These are phyloP conservation scores for Hippoglossus stenolepis DNA, from an alignment of 2,113 vertebrate species.

Conservation along the genomic window DNA sequence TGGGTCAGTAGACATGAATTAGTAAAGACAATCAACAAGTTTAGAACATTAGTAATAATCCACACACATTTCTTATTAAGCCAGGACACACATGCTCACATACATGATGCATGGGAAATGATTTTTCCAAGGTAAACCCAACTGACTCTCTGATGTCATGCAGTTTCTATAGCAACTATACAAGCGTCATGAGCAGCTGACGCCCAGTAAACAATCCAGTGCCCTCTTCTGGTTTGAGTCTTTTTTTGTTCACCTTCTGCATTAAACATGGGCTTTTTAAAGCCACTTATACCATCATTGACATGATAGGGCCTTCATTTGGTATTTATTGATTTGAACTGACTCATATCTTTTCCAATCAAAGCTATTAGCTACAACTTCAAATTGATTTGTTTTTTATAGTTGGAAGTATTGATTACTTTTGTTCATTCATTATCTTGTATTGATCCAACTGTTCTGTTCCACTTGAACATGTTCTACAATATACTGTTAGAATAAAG, in stretches of 20 bases:
- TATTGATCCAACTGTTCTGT: conserved; percentile 3
- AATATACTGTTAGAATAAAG: conserved; percentile 26
- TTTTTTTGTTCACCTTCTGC: not conserved
- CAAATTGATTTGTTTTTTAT: not conserved
- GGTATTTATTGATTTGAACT: conserved; percentile 12
- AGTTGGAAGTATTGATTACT: not conserved
- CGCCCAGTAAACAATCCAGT: not conserved
- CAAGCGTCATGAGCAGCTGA: not conserved
- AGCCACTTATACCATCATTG: not conserved
- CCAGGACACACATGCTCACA: not conserved
- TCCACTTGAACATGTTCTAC: conserved; percentile 28
- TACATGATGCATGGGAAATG: not conserved
- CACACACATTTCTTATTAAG: not conserved
- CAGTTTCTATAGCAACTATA: not conserved
- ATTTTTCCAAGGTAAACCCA: not conserved
- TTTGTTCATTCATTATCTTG: conserved; percentile 35
- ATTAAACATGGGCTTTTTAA: not conserved
- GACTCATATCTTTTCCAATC: conserved; percentile 16
- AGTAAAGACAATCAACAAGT: conserved; percentile 14
- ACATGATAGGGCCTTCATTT: not conserved
- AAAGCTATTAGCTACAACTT: conserved; percentile 4
- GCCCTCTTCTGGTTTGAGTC: not conserved
- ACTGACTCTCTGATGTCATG: not conserved
- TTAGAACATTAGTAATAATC: conserved; percentile 14
- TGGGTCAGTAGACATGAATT: no score